Evolutionary conservation across 1,140 invertebrate genomes (phyloP), one percentile per base, ranked within the genome.

Genomic region (Pararge aegeria): DNA sequence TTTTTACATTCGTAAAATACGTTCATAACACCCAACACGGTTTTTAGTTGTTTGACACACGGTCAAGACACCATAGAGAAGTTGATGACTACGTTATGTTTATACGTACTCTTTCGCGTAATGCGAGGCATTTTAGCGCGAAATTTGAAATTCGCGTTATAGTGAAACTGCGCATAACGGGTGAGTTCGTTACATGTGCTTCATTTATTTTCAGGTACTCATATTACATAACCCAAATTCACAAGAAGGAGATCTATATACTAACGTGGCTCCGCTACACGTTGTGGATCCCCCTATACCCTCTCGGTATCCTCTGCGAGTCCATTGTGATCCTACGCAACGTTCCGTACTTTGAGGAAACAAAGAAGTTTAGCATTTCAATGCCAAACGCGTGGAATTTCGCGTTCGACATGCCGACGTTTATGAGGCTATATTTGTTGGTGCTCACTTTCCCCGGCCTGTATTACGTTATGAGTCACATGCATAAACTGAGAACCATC

Each of bases 261-360:
- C 78, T 98, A n/a, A 98, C 96, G 0, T 98, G 97, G 97, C 84
- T 98, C 0, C 92, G 97, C 20, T 98, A 98, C 76, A 96, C 96
- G 0, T 92, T 97, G 27, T 99, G 97, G 97, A 97, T 98, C 58
- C 94, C 95, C 0, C 90, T 98, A 0, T 98, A 98, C 86, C 97
- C 97, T 0, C 74, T 98, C 44, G 97, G 97, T 12, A 94, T 98
- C 72, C 65, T 97, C 1, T 95, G 95, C 76, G 97, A 99, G 92
- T 95, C 96, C 49, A 93, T 95, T 3, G 93, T 97, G 29, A 92
- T 96, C 27, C 86, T 96, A 9, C 91, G 94, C 64, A 94, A 96
- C 80, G 96, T 98, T 82, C 95, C 96, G 3, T 97, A 97, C 73
- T 96, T 98, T 85, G 95, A 97, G 66, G 95, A 97, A 78, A 97